A percentile compares a stretch with the other conserved stretches of the same genome.
These are phyloP conservation scores for Smittia aterrima DNA, from an alignment of 2,888 invertebrate genomes.

Conservation along the genomic window DNA sequence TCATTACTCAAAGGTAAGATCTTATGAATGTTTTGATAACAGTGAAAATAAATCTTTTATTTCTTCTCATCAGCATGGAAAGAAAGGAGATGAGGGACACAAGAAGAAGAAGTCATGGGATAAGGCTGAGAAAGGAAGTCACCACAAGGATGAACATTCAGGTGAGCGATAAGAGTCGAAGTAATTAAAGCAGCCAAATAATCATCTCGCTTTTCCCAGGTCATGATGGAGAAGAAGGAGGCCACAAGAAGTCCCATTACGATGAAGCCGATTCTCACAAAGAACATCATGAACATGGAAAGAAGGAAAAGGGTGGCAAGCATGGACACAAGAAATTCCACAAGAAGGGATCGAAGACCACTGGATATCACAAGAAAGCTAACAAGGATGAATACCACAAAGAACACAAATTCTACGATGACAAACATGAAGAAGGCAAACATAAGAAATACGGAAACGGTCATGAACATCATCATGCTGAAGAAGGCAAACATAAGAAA, in stretches of 20 bases:
- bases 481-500: slow-evolving; percentile 77
- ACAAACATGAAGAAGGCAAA: slow-evolving; percentile 79
- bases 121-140: slow-evolving; percentile 73
- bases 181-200: neutral
- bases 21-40: neutral
- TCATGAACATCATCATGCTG: slow-evolving; percentile 74
- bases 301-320: slow-evolving; percentile 76
- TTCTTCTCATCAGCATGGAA: slow-evolving; percentile 55
- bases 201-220: neutral
- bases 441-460: slow-evolving; percentile 78
- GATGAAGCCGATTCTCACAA: slow-evolving; percentile 73
- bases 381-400: slow-evolving; percentile 86
- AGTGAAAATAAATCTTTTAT: neutral
- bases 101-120: slow-evolving; percentile 74
- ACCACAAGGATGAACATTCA: slow-evolving; percentile 75
- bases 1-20: slow-evolving; percentile 47
- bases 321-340: slow-evolving; percentile 80
- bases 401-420: slow-evolving; percentile 85
- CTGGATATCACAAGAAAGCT: slow-evolving; percentile 80
- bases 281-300: slow-evolving; percentile 73
- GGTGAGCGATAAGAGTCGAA: too few relatives aligned
- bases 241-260: slow-evolving; percentile 77
- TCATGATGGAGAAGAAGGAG: slow-evolving; percentile 61
- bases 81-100: slow-evolving; percentile 77
- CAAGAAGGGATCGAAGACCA: slow-evolving; percentile 80